Evolutionary conservation across 2,797 vertebrate species (phyloP).

Genomic region (Typhlichthys subterraneus): DNA sequence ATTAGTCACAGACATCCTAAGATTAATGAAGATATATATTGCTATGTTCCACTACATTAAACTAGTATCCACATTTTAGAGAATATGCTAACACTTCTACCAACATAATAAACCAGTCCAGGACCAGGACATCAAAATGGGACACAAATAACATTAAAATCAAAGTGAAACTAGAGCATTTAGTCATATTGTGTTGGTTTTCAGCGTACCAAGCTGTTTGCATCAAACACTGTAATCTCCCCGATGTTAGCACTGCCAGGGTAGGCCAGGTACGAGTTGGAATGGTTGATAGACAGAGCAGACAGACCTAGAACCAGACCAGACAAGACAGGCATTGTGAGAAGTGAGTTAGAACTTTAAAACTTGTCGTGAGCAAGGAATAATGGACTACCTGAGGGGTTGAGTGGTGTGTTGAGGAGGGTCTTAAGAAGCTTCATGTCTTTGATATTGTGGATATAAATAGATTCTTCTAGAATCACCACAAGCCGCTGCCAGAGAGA

Average conservation of each 20-base stretch:
- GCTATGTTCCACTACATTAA: no score
- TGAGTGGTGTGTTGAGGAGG: conserved; percentile 86
- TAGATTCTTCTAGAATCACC: conserved; percentile 91
- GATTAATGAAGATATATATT: no score
- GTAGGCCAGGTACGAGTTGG: conserved; percentile 93
- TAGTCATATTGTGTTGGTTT: background rate
- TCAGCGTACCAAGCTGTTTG: conserved; percentile 87
- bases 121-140: background rate
- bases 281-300: conserved; percentile 91
- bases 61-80: no score
- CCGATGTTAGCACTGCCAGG: conserved; percentile 88
- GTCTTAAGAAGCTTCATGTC: conserved; percentile 97
- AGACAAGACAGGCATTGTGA: background rate
- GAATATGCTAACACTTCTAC: background rate
- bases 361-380: background rate
- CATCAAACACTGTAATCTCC: conserved; percentile 89
- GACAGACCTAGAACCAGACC: conserved; percentile 83
- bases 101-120: background rate
- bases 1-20: no score
- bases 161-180: background rate
- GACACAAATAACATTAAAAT: background rate
- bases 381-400: conserved; percentile 81
- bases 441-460: conserved; percentile 97
- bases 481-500: conserved; percentile 84
- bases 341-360: background rate